These are phyloP conservation scores for Carterocephalus palaemon DNA, from an alignment of 2,888 invertebrate genomes.

Conservation along the genomic window DNA sequence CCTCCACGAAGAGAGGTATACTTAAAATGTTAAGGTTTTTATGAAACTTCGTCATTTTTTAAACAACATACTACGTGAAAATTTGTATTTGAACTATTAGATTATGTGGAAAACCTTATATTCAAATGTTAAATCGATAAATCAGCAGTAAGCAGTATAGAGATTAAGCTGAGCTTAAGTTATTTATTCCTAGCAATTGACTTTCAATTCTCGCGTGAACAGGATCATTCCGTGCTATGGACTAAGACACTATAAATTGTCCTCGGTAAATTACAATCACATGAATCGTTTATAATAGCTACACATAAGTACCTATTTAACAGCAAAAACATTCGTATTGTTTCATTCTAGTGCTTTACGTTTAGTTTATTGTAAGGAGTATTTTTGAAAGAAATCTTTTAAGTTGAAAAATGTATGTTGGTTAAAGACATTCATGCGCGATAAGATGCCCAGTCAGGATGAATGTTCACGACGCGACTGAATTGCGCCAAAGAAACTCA, in stretches of 20 bases:
- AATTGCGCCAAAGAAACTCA: slow-evolving; percentile 45
- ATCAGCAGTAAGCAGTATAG: slow-evolving; percentile 5
- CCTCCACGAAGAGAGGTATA: slow-evolving; percentile 23
- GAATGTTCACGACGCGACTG: slow-evolving; percentile 45
- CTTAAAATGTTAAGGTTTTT: no score
- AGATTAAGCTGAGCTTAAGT: background rate
- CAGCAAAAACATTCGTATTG: slow-evolving; percentile 1
- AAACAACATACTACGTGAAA: background rate
- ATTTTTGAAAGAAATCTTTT: no score
- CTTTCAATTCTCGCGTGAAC: slow-evolving; percentile 76
- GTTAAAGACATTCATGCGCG: slow-evolving; percentile 36
- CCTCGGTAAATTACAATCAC: slow-evolving; percentile 33
- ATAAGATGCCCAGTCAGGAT: slow-evolving; percentile 59
- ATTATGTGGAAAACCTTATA: no score
- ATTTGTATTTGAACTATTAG: no score
- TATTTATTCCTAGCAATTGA: slow-evolving; percentile 29
- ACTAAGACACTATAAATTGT: slow-evolving; percentile 46
- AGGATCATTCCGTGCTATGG: slow-evolving; percentile 50
- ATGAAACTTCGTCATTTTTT: no score
- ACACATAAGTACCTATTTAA: slow-evolving; percentile 4
- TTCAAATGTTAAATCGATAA: background rate
- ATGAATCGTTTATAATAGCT: slow-evolving; percentile 5
- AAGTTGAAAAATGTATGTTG: background rate
- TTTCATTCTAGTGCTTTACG: no score
- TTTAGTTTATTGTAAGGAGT: no score